Evolutionary conservation across 2,113 vertebrate species (phyloP).

Genomic region (Platysteira castanea): DNA sequence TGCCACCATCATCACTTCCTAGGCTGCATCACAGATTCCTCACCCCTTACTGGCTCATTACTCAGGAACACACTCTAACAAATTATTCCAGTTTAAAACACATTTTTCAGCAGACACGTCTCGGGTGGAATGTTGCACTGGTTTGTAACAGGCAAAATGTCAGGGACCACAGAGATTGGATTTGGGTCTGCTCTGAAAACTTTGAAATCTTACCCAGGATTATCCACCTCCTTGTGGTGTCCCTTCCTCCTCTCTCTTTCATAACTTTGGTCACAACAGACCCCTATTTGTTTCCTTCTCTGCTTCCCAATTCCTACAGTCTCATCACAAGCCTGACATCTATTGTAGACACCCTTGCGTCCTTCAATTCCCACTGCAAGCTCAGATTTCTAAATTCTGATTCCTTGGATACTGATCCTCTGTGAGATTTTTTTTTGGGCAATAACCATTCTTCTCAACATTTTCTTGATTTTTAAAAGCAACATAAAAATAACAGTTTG

Average conservation of each 20-base stretch:
- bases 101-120: not conserved
- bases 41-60: not conserved
- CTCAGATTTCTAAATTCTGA: not conserved
- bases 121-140: not conserved
- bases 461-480: not conserved
- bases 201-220: not conserved
- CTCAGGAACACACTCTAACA: not conserved
- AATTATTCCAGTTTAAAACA: not conserved
- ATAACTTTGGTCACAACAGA: not conserved
- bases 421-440: not conserved
- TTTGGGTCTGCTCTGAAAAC: not conserved
- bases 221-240: not conserved
- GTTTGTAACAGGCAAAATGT: not conserved
- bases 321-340: not conserved
- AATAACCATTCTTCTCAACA: not conserved
- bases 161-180: not conserved
- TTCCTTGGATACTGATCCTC: not conserved
- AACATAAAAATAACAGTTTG: not conserved
- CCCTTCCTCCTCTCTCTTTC: not conserved
- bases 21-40: not conserved
- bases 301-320: not conserved
- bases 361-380: not conserved
- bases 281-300: not conserved
- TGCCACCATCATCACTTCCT: not conserved
- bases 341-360: not conserved